These are phyloP conservation scores for Margarornis squamiger DNA, from an alignment of 2,797 vertebrate genomes.

Conservation along the genomic window DNA sequence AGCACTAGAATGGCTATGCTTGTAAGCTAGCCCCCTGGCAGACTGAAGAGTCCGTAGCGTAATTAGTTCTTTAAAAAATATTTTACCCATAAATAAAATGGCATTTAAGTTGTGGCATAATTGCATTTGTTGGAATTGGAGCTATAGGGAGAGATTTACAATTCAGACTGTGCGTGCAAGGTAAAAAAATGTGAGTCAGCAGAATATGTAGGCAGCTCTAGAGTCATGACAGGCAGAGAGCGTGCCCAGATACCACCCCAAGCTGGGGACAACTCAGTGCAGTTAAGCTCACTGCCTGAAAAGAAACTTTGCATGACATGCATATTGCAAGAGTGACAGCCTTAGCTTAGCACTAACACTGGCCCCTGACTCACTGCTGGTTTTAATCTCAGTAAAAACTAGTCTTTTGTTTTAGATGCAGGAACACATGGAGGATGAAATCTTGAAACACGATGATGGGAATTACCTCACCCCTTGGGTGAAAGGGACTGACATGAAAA, in stretches of 20 bases:
- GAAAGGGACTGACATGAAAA: neutral
- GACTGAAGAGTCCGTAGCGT: conserved; percentile 13
- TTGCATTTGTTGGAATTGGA: conserved; percentile 21
- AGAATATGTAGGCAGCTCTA: neutral
- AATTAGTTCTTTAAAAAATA: conserved; percentile 13
- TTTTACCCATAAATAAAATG: neutral
- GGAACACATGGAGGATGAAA: neutral
- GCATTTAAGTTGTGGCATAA: neutral
- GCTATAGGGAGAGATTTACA: conserved; percentile 20
- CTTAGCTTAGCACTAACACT: neutral
- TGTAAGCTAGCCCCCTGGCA: conserved; percentile 63
- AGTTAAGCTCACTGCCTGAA: neutral
- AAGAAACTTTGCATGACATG: neutral
- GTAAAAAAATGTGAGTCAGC: neutral
- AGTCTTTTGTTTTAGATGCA: neutral
- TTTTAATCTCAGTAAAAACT: neutral
- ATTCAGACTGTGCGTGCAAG: neutral
- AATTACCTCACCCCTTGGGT: neutral
- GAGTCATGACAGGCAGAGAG: neutral
- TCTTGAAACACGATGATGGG: neutral
- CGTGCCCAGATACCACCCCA: neutral
- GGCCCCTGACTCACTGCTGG: neutral
- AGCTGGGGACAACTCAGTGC: neutral
- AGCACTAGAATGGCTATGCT: conserved; percentile 47
- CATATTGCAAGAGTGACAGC: neutral